Evolutionary conservation across 2,888 invertebrate genomes (phyloP).

Genomic region (Lasius fuliginosus): DNA sequence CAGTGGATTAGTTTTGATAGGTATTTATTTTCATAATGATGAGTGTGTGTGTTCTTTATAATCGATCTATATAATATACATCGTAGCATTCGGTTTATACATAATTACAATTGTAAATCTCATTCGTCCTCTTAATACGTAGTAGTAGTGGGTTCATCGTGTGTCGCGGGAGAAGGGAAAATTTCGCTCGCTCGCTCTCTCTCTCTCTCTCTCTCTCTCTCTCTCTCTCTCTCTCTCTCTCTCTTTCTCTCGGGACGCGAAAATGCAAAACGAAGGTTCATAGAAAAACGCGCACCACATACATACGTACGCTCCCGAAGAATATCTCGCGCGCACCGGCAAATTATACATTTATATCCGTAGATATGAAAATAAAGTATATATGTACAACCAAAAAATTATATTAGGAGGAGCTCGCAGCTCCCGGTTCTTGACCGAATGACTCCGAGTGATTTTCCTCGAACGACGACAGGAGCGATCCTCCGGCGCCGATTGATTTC

Average conservation of each 20-base stretch:
- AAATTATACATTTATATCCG: slow-evolving; percentile 52
- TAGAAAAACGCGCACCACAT: slow-evolving; percentile 73
- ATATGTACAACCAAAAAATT: slow-evolving; percentile 74
- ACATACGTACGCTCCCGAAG: slow-evolving; percentile 18
- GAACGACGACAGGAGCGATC: slow-evolving; percentile 23
- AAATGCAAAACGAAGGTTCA: slow-evolving; percentile 73
- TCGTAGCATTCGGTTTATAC: slow-evolving; percentile 86
- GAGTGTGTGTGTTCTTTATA: slow-evolving; percentile 86
- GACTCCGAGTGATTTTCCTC: slow-evolving; percentile 1
- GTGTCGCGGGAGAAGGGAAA: slow-evolving; percentile 73
- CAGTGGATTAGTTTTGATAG: slow-evolving; percentile 77
- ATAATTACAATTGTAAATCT: slow-evolving; percentile 86
- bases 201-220: too few species aligned
- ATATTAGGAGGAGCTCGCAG: slow-evolving; percentile 18
- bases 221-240: slow-evolving; percentile 22
- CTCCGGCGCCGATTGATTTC: slow-evolving; percentile 30
- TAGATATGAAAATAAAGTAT: slow-evolving; percentile 68
- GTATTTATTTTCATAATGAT: slow-evolving; percentile 85
- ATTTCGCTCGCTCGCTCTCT: slow-evolving; percentile 29
- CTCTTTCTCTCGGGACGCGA: slow-evolving; percentile 15
- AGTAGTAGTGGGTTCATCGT: slow-evolving; percentile 81
- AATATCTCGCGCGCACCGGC: slow-evolving; percentile 23
- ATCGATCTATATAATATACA: slow-evolving; percentile 87
- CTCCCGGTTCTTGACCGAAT: slow-evolving; percentile 26
- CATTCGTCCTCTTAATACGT: slow-evolving; percentile 78